Base-by-base conservation (phyloP, 2,797 vertebrate genomes). In the Manis pentadactyla region DNA sequence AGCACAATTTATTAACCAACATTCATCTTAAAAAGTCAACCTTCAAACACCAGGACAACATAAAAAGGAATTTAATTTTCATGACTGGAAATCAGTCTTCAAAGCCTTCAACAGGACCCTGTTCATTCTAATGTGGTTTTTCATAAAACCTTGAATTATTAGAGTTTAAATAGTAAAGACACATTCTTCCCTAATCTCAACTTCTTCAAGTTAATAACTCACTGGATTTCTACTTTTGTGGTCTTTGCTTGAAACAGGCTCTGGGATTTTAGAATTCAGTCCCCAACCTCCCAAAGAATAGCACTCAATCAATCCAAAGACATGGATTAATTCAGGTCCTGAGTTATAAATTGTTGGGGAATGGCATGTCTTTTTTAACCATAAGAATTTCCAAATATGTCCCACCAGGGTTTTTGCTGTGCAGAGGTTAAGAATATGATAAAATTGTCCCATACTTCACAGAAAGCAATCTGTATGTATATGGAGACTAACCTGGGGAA, bases 41-140 rank as follows among this genome's bases (percentile, higher is more conserved):
- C 96, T 94, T 93, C 55, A 96, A 97, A 29, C 49, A 96, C 64
- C 84, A 94, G 55, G 79, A 64, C 68, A 78, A 95, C 27, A 95
- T 31, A 97, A 86, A 94, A 98, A 89, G 19, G 91, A 75, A 95
- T 55, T 90, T 96, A 84, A 96, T 95, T 97, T 97, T 94, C 77
- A 89, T 95, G 86, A 96, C 3, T 81, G 15, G 42, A 25, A 96
- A 66, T 94, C 78, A 78, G 78, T 86, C 95, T 97, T 97, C 89
- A 95, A 93, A 78, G 5, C 34, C 11, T 96, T 93, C 82, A 96
- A 68, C 21, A 75, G 25, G 61, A 81, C 7, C 18, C 88, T 93
- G 51, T 29, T 87, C 68, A 82, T 55, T 74, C 46, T 83, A 49
- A 84, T 87, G n/a, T 49, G 39, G 13, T 87, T 97, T 95, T 86